Evolutionary conservation across 2,888 invertebrate genomes (phyloP), one percentile per base, ranked within the genome.

Genomic region (Macrosoma leucophasiata): DNA sequence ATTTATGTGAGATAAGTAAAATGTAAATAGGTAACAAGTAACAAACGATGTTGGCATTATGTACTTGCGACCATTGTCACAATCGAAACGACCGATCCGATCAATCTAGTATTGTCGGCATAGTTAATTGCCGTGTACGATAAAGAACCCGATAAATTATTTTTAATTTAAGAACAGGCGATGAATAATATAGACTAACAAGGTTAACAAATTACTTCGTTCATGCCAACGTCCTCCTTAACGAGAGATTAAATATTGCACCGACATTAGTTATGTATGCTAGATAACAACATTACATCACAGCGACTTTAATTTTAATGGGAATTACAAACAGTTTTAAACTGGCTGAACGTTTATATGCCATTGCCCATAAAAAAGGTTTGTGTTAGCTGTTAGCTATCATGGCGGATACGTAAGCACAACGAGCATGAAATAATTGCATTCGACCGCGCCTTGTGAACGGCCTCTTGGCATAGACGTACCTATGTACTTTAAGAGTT

Each of bases 341-440:
- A 29, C 34, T 24, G 13, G 6, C 14, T 22, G 20, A 33, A 32
- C 20, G 31, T 23, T 19, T 33, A 29, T 30, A 20, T 8, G 14
- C 13, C 22, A 24, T 33, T 36, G 18, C 21, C 22, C 37, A 35
- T 35, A 24, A 32, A 36, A 36, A 31, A 36, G 31, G 9, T 15
- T 20, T 18, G 51, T 52, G 56, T 55, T 57, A 51, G 52, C 15
- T 24, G 21, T 13, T 23, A 31, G 41, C 60, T 57, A 62, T 69
- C 61, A 75, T 74, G 69, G 74, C 75, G 74, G 74, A 67, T 62
- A 58, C 59, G 52, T 49, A 62, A 58, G 61, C 61, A 63, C 67
- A 66, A 65, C 61, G 64, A 67, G 68, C 71, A 71, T 71, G 67
- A 70, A 75, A 74, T 74, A 72, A 76, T 76, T 78, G 75, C 74